Evolutionary conservation across 2,113 vertebrate genomes (phyloP), one percentile per base, ranked within the genome.

Genomic region (Cygnus atratus): DNA sequence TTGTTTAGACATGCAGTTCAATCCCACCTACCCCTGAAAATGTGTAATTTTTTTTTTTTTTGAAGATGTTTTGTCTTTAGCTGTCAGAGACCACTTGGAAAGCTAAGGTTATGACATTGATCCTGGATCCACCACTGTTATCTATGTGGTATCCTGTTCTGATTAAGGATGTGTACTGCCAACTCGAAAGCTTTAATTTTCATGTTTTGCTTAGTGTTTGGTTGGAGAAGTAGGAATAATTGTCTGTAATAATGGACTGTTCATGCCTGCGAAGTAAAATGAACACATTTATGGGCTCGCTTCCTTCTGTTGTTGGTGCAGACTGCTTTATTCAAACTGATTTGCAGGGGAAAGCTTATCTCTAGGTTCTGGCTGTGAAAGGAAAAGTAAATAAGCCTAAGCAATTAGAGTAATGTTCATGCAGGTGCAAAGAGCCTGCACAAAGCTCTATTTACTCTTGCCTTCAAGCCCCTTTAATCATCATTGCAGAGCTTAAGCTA

Each of bases 351-450:
- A 74, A 74, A 96, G 88, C 46, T 87, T 93, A 90, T 96, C 85
- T 96, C 80, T 88, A 75, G 73, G 83, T 92, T 93, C 88, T 96
- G 90, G 43, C 76, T 92, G 83, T 48, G 79, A 86, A 65, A 88
- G 11, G 39, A 75, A 93, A 90, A 95, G 90, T 93, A 93, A 97
- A 95, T 90, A 97, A 96, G 70, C 80, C 83, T 58, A 87, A 93
- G 83, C 90, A 94, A 96, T 95, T 93, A 96, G 35, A 24, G 20
- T 65, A 72, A 94, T 84, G 86, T 41, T 93, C 76, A 67, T 65
- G 88, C 85, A 95, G 92, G 93, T 95, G 95, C 86, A 96, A 95
- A 92, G n/a, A 90, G 76, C 76, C 83, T 72, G 46, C 79, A 92
- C 33, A 87, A 94, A 90, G 57, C 77, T 68, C 85, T 95, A 10